Evolutionary conservation across 1,140 invertebrate genomes (phyloP).

Genomic region (Drosophila funebris): DNA sequence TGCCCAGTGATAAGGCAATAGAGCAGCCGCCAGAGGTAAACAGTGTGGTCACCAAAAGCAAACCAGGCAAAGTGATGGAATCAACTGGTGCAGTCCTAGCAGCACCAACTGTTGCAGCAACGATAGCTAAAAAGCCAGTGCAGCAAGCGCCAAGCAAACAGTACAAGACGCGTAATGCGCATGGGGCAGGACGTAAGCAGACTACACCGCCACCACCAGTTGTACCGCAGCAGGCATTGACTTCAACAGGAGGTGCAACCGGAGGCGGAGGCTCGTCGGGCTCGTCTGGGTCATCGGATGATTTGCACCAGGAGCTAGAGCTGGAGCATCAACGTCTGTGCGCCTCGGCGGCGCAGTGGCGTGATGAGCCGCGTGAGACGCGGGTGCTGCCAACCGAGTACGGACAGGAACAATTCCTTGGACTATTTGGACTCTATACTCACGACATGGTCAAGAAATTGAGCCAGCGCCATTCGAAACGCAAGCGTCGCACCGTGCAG

Average conservation of each 20-base stretch:
- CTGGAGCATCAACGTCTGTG: slow-evolving; percentile 52
- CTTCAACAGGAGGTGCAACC: neutral
- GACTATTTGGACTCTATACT: slow-evolving; percentile 71
- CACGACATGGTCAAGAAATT: slow-evolving; percentile 68
- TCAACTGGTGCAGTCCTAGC: neutral
- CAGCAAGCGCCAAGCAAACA: slow-evolving; percentile 6
- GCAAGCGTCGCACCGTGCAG: slow-evolving; percentile 76
- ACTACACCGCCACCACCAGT: slow-evolving; percentile 1
- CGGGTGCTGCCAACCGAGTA: slow-evolving; percentile 64
- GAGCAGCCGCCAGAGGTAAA: neutral
- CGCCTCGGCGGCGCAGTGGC: slow-evolving; percentile 61
- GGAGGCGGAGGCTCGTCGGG: slow-evolving; percentile 13
- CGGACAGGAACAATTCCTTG: slow-evolving; percentile 73
- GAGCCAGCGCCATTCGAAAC: slow-evolving; percentile 74
- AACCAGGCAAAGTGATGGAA: slow-evolving; percentile 4
- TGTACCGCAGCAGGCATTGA: neutral
- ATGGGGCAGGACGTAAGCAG: slow-evolving; percentile 17
- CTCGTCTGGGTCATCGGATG: slow-evolving; percentile 70
- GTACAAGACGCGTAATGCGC: slow-evolving; percentile 44
- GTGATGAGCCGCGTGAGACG: slow-evolving; percentile 60
- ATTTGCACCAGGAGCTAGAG: slow-evolving; percentile 57
- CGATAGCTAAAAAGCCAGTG: neutral
- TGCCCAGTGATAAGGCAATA: slow-evolving; percentile 40
- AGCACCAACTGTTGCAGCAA: neutral
- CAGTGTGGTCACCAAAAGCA: neutral